These are phyloP conservation scores for Nymphicus hollandicus DNA, from an alignment of 2,113 vertebrate species.

Conservation along the genomic window DNA sequence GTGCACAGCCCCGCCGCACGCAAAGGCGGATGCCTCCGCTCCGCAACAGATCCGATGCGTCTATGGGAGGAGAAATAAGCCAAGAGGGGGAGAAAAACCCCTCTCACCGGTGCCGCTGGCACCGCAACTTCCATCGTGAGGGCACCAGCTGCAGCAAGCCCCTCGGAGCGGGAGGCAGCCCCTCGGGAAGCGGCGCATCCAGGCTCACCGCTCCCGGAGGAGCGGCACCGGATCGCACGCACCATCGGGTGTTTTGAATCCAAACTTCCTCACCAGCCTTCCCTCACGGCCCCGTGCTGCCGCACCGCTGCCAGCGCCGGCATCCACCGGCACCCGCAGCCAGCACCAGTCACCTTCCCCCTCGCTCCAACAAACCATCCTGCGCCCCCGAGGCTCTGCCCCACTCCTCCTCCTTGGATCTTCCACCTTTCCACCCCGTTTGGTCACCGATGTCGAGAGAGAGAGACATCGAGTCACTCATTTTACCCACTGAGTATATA, in stretches of 20 bases:
- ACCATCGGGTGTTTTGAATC: not conserved
- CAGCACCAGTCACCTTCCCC: not conserved
- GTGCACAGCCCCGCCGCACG: not conserved
- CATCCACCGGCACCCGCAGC: slow-evolving; percentile 21
- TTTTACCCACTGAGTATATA: slow-evolving; percentile 62
- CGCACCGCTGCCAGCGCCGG: not conserved
- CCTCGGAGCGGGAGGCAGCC: not conserved
- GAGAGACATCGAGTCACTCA: slow-evolving; percentile 48
- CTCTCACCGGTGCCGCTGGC: not conserved
- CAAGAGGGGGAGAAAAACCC: not conserved
- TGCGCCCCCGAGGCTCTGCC: slow-evolving; percentile 11
- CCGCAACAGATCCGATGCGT: not conserved
- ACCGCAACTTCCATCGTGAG: not conserved
- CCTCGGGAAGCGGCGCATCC: not conserved
- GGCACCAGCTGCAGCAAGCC: not conserved
- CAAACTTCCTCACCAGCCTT: slow-evolving; percentile 60
- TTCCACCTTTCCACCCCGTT: slow-evolving; percentile 17
- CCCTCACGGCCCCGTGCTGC: not conserved
- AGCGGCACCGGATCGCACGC: not conserved
- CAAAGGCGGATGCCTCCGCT: not conserved
- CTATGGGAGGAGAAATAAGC: not conserved
- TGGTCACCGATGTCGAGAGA: slow-evolving; percentile 37
- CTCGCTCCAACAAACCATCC: slow-evolving; percentile 39
- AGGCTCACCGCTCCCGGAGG: not conserved
- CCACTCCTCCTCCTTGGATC: slow-evolving; percentile 14